Evolutionary conservation across 2,797 vertebrate genomes (phyloP), one percentile per base, ranked within the genome.

Genomic region (Knipowitschia caucasica): DNA sequence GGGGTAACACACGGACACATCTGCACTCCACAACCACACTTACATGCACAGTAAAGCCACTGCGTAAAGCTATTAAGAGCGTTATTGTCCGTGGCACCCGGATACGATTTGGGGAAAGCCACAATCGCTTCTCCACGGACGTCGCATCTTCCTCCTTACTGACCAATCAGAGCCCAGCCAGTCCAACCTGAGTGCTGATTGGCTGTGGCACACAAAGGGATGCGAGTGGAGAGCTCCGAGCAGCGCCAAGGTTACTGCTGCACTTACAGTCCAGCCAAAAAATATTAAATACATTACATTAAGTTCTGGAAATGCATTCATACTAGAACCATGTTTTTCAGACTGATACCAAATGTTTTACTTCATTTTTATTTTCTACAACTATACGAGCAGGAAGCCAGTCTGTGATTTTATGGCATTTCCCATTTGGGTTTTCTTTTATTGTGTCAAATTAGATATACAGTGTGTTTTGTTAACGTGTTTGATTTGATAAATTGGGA

Each of bases 131-230:
- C 51, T 76, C 72, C 54, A 62, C 62, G 51, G 55, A 63, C 70
- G 69, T 54, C 63, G 67, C 82, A 80, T 85, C 75, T 83, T 86
- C 84, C 81, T 84, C 75, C 59, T 79, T 67, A 27, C 4, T 44
- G 61, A 52, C 87, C 83, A 87, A 88, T 88, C 18, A 67, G 61
- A 18, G 23, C n/a, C 39, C 56, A 4, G 45, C 1, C 30, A 36
- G 1, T 8, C 10, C 18, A 7, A 39, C 18, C 73, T 44, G 59
- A 27, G 59, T 66, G 50, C 60, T 65, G 73, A 88, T 89, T 88
- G 87, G 87, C 42, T 65, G 4, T 14, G 1, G 14, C 53, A 47
- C 82, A 86, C 73, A 79, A 81, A 84, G 72, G 69, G 81, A 86
- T 84, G 83, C 59, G 77, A 82, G 76, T 50, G 23, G 67, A 65